These are phyloP conservation scores for Tachuris rubrigastra DNA, from an alignment of 2,113 vertebrate species.

Conservation along the genomic window DNA sequence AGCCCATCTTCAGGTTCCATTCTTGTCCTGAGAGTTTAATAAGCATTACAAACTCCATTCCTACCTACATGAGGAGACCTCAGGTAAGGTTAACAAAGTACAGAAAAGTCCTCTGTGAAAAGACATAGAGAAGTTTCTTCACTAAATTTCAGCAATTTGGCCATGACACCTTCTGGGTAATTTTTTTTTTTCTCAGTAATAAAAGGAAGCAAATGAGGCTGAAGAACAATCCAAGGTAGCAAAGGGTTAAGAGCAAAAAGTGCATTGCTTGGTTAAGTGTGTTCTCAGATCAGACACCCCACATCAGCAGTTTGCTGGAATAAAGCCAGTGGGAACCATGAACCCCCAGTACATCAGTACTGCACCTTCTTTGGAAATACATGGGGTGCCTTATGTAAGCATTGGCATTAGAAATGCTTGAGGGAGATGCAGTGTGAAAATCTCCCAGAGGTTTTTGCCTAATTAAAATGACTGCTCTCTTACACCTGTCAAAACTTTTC, in stretches of 20 bases:
- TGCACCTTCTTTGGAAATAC: neutral
- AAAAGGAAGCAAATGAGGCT: neutral
- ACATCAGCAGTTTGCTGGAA: neutral
- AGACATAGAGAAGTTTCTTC: neutral
- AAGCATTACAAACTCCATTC: neutral
- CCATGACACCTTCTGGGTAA: neutral
- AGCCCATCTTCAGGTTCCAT: neutral
- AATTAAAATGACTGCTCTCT: constrained; percentile 17
- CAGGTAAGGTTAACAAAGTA: neutral
- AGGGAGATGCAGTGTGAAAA: neutral
- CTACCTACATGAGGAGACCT: neutral
- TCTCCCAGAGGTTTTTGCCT: neutral
- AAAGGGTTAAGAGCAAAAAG: neutral
- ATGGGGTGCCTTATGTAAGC: neutral
- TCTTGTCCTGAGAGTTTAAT: constrained; percentile 14
- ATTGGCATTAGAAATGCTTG: neutral
- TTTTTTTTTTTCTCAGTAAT: neutral
- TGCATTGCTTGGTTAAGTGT: neutral
- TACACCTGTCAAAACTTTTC: neutral
- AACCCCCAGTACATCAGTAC: neutral
- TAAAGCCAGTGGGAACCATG: neutral
- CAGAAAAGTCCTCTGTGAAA: neutral
- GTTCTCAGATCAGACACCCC: neutral
- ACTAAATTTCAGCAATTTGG: neutral
- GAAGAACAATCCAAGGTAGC: neutral